Evolutionary conservation across 2,797 vertebrate genomes (phyloP).

Genomic region (Mus minutoides): DNA sequence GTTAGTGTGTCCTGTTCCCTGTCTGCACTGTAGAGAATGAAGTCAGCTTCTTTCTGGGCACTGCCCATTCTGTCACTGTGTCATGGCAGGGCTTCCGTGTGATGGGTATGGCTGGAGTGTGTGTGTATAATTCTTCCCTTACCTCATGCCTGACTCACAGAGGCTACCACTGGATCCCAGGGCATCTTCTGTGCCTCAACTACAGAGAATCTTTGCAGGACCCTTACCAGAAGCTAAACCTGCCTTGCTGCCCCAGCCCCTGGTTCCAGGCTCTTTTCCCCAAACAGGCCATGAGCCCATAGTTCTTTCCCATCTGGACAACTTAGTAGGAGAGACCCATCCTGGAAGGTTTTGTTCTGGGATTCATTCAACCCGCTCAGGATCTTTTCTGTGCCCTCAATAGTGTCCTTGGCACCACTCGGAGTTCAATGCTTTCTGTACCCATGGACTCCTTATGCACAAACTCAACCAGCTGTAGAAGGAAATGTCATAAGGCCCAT

Average conservation of each 20-base stretch:
- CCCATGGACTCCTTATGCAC: neutral
- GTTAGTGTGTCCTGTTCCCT: neutral
- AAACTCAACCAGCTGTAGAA: neutral
- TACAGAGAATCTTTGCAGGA: neutral
- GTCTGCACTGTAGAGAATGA: neutral
- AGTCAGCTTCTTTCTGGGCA: too few species aligned
- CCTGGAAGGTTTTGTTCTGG: neutral
- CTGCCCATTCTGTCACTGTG: neutral
- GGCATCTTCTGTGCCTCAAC: neutral
- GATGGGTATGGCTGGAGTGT: accelerated
- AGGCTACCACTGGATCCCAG: neutral
- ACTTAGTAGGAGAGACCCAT: neutral
- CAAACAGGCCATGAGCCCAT: neutral
- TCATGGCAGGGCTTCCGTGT: neutral
- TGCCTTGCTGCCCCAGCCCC: neutral
- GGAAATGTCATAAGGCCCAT: neutral
- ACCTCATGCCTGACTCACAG: neutral
- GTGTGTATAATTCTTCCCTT: neutral
- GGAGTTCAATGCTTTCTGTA: neutral
- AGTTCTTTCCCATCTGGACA: neutral
- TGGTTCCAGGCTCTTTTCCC: neutral
- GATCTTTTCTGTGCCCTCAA: neutral
- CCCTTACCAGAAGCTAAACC: neutral
- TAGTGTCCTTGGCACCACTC: neutral
- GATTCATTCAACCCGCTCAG: neutral